A percentile compares a stretch with the other conserved stretches of the same genome.
Conservation (phyloP, 1,140 invertebrate genomes). For the Lerema accius region DNA sequence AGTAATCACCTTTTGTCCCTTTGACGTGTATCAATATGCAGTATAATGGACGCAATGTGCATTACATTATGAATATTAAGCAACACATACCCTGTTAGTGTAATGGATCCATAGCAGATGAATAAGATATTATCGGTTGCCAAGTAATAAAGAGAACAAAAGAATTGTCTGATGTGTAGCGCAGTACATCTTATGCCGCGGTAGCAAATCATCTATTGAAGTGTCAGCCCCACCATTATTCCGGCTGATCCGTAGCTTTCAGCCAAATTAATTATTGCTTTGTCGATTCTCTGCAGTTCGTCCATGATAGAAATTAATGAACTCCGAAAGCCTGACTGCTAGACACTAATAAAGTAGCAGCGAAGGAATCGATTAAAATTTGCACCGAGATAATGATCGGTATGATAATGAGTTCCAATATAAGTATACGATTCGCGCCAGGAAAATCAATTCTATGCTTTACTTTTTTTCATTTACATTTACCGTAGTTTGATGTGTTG, state of each 20-base stretch:
- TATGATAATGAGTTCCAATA: constrained; percentile 5
- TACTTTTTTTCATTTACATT: too few relatives aligned
- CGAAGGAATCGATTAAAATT: constrained; percentile 15
- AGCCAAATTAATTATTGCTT: constrained; percentile 62
- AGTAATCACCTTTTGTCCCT: too few relatives aligned
- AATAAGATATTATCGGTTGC: constrained; percentile 2
- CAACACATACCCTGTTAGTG: neutral
- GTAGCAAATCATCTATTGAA: constrained; percentile 34
- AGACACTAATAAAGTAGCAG: constrained; percentile 27
- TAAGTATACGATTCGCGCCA: neutral
- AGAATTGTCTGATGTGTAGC: constrained; percentile 11
- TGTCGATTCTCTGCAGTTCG: constrained; percentile 41
- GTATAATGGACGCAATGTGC: constrained; percentile 1
- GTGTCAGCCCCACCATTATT: constrained; percentile 56
- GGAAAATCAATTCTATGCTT: neutral
- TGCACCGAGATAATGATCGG: constrained; percentile 15
- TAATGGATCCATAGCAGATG: neutral
- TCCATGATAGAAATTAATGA: constrained; percentile 48
- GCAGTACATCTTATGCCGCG: constrained; percentile 15
- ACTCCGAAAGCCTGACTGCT: constrained; percentile 44
- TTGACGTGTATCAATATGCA: neutral
- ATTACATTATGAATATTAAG: too few relatives aligned
- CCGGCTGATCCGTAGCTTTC: constrained; percentile 58
- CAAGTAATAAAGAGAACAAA: constrained; percentile 22
- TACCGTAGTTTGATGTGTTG: too few relatives aligned